Evolutionary conservation across 2,888 invertebrate genomes (phyloP), one percentile per base, ranked within the genome.

Genomic region (Sthenelais limicola): DNA sequence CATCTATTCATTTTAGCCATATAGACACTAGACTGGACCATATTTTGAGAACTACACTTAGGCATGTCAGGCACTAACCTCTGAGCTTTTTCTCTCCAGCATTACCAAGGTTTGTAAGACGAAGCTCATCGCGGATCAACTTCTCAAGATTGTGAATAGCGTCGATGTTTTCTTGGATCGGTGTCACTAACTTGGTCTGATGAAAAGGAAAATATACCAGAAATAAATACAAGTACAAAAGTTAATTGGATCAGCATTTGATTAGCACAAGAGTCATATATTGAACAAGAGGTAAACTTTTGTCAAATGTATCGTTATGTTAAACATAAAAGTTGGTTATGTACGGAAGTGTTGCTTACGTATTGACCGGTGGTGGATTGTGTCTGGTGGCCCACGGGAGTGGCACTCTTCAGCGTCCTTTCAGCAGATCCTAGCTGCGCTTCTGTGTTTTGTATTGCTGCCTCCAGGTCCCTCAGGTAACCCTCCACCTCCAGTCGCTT

Each of bases 401-500:
- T 85, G 92, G 93, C 89, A 96, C 96, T 71, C 94, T 94, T 84
- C 93, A 96, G 95, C 56, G 93, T 92, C 83, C 94, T 93, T 88
- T 97, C 96, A 21, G 94, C 94, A 85, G 94, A 92, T 82, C 94
- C 92, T 83, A 97, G 91, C 87, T 94, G 94, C 73, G 93, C 92
- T 73, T 94, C 94, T 79, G 97, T 90, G 86, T 95, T 93, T 48
- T 79, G 79, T n/a, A 86, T 74, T 1, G 82, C 80, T 67, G 80
- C 81, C 18, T 80, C 82, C 26, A 85, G 77, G 72, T 82, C 80
- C 74, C 82, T 81, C 68, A 85, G 73, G 43, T 82, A 75, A 24
- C 76, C 79, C 51, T 83, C 82, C 24, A 75, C 56, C 62, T 62
- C 62, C 47, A 51, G 51, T 9, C 26, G 24, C 62, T 62, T 62